phyloP scores from a whole-genome alignment of 2,888 invertebrate species.

The Tinea trinotella region DNA sequence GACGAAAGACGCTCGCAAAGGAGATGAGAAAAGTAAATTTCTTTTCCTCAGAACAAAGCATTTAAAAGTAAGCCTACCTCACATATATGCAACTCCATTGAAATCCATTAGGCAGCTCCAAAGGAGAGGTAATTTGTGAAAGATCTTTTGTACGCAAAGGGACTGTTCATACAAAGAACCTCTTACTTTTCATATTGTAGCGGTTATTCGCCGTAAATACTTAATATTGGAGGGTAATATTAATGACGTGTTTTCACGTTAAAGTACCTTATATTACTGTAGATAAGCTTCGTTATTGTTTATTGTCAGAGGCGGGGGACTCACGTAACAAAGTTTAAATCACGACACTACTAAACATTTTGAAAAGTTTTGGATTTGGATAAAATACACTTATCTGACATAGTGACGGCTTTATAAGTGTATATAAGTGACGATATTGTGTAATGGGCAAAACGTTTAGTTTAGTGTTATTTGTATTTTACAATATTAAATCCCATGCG shows the following conservation, averaged over 20 bases:
- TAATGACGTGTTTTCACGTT: neutral
- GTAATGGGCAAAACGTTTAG: too few relatives aligned
- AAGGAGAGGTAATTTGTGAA: constrained; percentile 57
- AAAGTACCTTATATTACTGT: neutral
- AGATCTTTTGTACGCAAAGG: constrained; percentile 55
- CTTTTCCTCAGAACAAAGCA: constrained; percentile 60
- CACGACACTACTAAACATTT: too few relatives aligned
- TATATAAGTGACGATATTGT: too few relatives aligned
- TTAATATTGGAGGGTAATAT: neutral
- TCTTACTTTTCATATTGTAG: constrained; percentile 4
- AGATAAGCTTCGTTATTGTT: neutral
- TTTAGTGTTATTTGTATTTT: too few relatives aligned
- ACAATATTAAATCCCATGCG: too few relatives aligned
- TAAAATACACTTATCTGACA: too few relatives aligned
- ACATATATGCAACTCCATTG: constrained; percentile 58
- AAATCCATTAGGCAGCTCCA: constrained; percentile 60
- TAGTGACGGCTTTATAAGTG: too few relatives aligned
- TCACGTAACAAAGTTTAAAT: too few relatives aligned
- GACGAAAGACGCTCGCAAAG: constrained; percentile 46
- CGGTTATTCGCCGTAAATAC: constrained; percentile 5
- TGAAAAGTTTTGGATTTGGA: too few relatives aligned
- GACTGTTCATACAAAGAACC: constrained; percentile 34
- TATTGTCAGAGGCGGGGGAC: too few relatives aligned
- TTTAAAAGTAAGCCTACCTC: constrained; percentile 54
- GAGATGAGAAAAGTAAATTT: constrained; percentile 52